A percentile compares a stretch with the other conserved stretches of the same genome.
Evolutionary conservation across 2,113 vertebrate genomes (phyloP).

Genomic region (Calyptomena viridis): DNA sequence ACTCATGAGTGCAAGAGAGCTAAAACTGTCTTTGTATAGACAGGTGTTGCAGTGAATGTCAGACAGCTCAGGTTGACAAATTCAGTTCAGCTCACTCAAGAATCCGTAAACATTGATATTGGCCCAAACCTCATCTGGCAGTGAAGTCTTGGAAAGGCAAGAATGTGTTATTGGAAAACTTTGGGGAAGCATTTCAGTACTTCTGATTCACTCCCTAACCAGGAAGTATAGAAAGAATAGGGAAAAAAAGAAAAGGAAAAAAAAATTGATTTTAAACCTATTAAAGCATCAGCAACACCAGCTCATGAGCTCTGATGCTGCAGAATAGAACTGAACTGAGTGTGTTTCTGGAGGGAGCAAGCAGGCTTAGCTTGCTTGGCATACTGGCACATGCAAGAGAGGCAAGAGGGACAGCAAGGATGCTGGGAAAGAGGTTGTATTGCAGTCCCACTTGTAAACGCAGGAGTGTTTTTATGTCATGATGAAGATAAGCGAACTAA

Average conservation of each 20-base stretch:
- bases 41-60: not conserved
- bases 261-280: not conserved
- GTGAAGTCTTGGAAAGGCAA: not conserved
- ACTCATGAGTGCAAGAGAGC: not conserved
- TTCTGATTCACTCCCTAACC: not conserved
- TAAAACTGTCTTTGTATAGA: slow-evolving; percentile 9
- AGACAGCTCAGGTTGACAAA: slow-evolving; percentile 23
- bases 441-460: not conserved
- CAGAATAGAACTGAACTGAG: not conserved
- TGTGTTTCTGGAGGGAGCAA: not conserved
- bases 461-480: not conserved
- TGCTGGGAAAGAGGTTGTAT: not conserved
- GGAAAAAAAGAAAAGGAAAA: not conserved
- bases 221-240: not conserved
- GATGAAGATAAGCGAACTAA: not conserved
- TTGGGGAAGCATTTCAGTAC: not conserved
- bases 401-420: fast-evolving
- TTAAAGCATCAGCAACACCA: not conserved
- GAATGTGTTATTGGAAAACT: not conserved
- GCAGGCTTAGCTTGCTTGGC: not conserved
- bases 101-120: slow-evolving; percentile 30
- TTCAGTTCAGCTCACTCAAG: slow-evolving; percentile 37
- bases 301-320: not conserved
- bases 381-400: fast-evolving
- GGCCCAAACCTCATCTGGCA: not conserved